Conservation (phyloP, 2,113 vertebrate species). For the Dolichallabes microphthalmus region DNA sequence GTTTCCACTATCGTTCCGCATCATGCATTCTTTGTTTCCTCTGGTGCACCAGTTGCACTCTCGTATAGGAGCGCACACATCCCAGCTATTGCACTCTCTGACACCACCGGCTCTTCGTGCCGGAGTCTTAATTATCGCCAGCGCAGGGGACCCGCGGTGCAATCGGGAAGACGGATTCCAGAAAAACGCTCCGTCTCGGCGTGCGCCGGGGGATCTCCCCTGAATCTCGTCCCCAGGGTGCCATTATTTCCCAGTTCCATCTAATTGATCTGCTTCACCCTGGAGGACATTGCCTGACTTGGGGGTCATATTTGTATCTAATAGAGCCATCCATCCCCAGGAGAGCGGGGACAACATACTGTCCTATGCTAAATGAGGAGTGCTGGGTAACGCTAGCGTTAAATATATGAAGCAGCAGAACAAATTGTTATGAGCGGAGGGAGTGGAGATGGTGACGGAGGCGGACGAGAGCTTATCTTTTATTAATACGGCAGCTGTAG, state of each 20-base stretch:
- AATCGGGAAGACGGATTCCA: slow-evolving; percentile 45
- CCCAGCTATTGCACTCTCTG: slow-evolving; percentile 16
- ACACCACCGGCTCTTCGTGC: slow-evolving; percentile 30
- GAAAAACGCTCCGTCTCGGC: slow-evolving; percentile 23
- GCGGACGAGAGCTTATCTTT: slow-evolving; percentile 67
- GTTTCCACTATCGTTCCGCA: not conserved
- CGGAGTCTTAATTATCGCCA: slow-evolving; percentile 44
- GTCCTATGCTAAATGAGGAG: slow-evolving; percentile 58
- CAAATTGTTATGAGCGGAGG: slow-evolving; percentile 37
- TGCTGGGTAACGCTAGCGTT: slow-evolving; percentile 63
- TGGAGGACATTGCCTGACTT: slow-evolving; percentile 40
- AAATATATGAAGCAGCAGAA: slow-evolving; percentile 56
- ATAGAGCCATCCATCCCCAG: slow-evolving; percentile 45
- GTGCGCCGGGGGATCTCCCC: slow-evolving; percentile 43
- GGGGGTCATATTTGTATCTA: slow-evolving; percentile 45
- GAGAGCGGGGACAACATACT: slow-evolving; percentile 22
- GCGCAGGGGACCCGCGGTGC: slow-evolving; percentile 45
- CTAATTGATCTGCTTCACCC: slow-evolving; percentile 70
- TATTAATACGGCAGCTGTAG: slow-evolving; percentile 78
- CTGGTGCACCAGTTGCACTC: slow-evolving; percentile 38
- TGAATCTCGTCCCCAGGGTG: slow-evolving; percentile 64
- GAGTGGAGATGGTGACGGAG: slow-evolving; percentile 30
- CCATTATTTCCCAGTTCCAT: slow-evolving; percentile 56
- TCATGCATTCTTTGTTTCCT: not conserved
- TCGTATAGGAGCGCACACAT: slow-evolving; percentile 3